Conservation (phyloP, 30 jellyfish, hydroid and myxozoan genomes). For the Pelagia noctiluca region DNA sequence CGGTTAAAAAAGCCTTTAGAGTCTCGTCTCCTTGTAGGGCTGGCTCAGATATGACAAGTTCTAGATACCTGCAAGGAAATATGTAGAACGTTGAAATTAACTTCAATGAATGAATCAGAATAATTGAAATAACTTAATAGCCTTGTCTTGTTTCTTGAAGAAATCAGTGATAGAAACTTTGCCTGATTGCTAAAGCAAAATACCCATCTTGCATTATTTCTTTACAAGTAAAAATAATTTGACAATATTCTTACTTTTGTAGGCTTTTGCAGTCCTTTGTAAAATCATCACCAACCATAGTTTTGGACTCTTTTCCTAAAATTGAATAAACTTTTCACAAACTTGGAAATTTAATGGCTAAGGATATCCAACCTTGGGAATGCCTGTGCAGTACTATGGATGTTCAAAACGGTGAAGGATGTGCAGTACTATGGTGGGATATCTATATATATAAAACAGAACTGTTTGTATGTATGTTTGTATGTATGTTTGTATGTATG, state of each 20-base stretch:
- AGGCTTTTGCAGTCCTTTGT: slow-evolving; percentile 77
- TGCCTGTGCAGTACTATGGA: too few relatives aligned
- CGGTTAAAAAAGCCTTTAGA: slow-evolving; percentile 70
- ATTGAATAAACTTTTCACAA: too few relatives aligned
- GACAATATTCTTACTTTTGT: slow-evolving; percentile 68
- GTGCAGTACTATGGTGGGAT: too few relatives aligned
- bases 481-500: too few relatives aligned
- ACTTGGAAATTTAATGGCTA: too few relatives aligned
- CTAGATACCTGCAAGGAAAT: slow-evolving; percentile 12
- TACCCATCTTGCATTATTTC: neutral
- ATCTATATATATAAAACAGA: too few relatives aligned
- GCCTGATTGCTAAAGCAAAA: neutral
- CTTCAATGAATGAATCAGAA: neutral
- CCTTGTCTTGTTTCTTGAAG: neutral
- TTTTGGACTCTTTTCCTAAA: slow-evolving; percentile 65
- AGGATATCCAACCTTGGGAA: too few relatives aligned
- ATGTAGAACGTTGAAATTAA: neutral
- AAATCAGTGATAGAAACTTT: neutral
- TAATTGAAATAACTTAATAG: neutral
- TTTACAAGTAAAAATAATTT: neutral
- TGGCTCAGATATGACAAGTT: slow-evolving; percentile 66
- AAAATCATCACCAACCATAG: slow-evolving; percentile 85
- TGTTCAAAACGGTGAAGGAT: too few relatives aligned
- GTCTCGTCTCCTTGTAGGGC: slow-evolving; percentile 64
- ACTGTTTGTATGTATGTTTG: too few relatives aligned